Conservation (phyloP, 2,888 invertebrate genomes). For the Blomia tropicalis region DNA sequence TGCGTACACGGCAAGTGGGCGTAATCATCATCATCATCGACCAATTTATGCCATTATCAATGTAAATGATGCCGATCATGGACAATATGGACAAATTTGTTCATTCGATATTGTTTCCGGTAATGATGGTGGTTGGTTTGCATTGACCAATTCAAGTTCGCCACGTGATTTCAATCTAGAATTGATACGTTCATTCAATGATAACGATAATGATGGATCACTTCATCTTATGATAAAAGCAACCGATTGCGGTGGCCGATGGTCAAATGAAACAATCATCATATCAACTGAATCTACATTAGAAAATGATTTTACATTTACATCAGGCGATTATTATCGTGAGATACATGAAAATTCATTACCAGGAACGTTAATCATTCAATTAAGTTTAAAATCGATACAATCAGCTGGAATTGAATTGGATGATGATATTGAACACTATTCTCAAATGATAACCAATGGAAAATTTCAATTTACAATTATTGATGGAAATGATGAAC, state of each 20-base stretch:
- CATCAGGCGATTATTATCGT: conserved; percentile 67
- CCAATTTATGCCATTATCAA: conserved; percentile 68
- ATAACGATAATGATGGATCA: not conserved
- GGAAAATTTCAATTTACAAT: conserved; percentile 1
- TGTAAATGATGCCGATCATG: conserved; percentile 57
- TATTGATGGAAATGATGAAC: conserved; percentile 22
- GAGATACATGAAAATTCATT: conserved; percentile 75
- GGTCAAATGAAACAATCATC: conserved; percentile 15
- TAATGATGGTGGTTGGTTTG: conserved; percentile 73
- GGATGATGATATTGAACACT: no score
- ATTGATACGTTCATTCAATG: conserved; percentile 61
- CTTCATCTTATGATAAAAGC: conserved; percentile 51
- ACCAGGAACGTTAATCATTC: conserved; percentile 66
- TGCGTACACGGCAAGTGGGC: conserved; percentile 48
- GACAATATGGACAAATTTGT: conserved; percentile 65
- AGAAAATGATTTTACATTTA: conserved; percentile 58
- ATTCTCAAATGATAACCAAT: no score
- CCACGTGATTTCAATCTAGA: conserved; percentile 48
- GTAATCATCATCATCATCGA: not conserved
- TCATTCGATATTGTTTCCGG: conserved; percentile 69
- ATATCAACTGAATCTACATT: conserved; percentile 16
- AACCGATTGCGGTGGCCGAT: conserved; percentile 52
- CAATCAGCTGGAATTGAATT: not conserved
- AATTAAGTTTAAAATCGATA: conserved; percentile 52
- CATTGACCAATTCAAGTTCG: conserved; percentile 48